Evolutionary conservation across 2,113 vertebrate genomes (phyloP).

Genomic region (Lynx canadensis): DNA sequence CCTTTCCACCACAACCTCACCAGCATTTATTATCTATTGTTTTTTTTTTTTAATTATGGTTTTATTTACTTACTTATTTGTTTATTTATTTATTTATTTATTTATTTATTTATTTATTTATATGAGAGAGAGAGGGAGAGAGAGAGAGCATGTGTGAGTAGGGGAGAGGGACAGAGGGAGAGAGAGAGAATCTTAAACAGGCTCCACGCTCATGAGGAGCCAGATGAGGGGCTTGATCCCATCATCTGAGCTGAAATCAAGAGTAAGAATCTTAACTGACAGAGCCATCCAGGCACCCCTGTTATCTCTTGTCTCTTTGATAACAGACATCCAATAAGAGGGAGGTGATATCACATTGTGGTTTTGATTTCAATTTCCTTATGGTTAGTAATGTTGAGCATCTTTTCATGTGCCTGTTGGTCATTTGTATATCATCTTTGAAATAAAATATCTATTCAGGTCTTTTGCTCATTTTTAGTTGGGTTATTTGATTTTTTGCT

Average conservation of each 20-base stretch:
- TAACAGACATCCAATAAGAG: neutral
- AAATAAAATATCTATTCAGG: neutral
- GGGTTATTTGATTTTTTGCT: neutral
- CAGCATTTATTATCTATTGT: neutral
- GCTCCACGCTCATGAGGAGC: too few species aligned
- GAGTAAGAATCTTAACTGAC: too few species aligned
- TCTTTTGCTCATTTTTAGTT: neutral
- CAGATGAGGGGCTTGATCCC: too few species aligned
- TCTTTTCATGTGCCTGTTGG: neutral
- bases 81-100: too few species aligned
- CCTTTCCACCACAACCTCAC: neutral
- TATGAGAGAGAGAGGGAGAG: too few species aligned
- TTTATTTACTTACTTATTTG: too few species aligned
- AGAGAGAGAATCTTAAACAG: too few species aligned
- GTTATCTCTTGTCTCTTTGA: neutral
- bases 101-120: too few species aligned
- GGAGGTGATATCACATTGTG: neutral
- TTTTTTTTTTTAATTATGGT: neutral
- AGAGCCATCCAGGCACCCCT: too few species aligned
- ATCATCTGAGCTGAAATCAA: too few species aligned
- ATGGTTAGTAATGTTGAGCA: neutral
- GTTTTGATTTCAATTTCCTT: neutral
- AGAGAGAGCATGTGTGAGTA: too few species aligned
- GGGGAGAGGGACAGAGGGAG: too few species aligned
- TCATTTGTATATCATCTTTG: neutral